phyloP scores from a whole-genome alignment of 2,888 invertebrate species.

The Luperina testacea region DNA sequence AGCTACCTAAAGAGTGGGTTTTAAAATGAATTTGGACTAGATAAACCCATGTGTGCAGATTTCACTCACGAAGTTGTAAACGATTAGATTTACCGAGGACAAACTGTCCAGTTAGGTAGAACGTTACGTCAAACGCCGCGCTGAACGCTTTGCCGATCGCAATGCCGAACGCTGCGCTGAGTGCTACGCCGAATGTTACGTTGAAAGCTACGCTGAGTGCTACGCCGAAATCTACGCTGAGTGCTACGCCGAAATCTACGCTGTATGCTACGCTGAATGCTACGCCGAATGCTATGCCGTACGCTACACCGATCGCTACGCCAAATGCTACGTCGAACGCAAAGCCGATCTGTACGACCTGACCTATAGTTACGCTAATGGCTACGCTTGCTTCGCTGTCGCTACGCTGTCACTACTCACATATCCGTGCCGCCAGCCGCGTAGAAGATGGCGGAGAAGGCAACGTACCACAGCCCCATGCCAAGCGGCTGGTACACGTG shows the following conservation, averaged over 20 bases:
- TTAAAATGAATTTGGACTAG: not conserved
- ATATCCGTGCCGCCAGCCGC: slow-evolving; percentile 94
- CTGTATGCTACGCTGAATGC: not conserved
- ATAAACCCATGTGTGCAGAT: not conserved
- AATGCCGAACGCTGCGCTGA: too few species aligned
- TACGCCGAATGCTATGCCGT: not conserved
- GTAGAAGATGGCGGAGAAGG: slow-evolving; percentile 93
- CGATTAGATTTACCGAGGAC: not conserved
- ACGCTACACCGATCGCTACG: not conserved
- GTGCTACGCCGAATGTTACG: not conserved
- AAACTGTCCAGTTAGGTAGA: not conserved
- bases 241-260: not conserved
- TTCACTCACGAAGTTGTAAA: not conserved
- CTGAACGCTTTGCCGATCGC: not conserved
- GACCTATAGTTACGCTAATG: not conserved
- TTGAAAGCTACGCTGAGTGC: not conserved
- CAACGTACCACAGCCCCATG: slow-evolving; percentile 92
- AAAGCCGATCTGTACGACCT: not conserved
- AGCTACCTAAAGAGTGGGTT: not conserved
- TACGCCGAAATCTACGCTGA: not conserved
- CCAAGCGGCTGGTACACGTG: slow-evolving; percentile 92
- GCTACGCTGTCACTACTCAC: slow-evolving; percentile 76
- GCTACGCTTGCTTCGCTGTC: not conserved
- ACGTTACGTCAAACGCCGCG: not conserved
- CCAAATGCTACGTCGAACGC: not conserved